Percentiles rank a stretch among this genome's conserved stretches.
These are phyloP conservation scores for Prostheceraeus crozeri DNA, from an alignment of 2,888 invertebrate species.

Conservation along the genomic window DNA sequence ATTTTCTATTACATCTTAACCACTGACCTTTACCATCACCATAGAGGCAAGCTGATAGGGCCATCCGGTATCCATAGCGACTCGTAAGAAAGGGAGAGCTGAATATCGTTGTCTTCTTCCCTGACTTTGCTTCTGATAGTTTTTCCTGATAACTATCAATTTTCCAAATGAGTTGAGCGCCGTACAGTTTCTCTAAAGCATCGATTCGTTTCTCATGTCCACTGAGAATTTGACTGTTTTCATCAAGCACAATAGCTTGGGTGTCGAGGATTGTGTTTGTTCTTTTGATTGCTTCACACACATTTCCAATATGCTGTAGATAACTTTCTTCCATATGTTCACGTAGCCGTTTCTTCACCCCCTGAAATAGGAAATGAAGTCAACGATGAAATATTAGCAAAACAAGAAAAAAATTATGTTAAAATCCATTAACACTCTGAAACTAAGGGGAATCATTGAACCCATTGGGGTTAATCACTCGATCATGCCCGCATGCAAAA, in stretches of 20 bases:
- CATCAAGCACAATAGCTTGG: constrained; percentile 42
- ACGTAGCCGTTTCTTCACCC: constrained; percentile 47
- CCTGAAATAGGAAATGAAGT: too few species aligned
- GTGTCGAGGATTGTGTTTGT: constrained; percentile 45
- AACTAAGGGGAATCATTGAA: too few species aligned
- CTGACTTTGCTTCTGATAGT: constrained; percentile 50
- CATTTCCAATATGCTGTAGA: constrained; percentile 49
- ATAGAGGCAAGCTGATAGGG: constrained; percentile 51
- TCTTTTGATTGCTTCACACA: constrained; percentile 50
- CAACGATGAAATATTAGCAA: too few species aligned
- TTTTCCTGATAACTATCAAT: constrained; percentile 51
- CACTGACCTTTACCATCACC: constrained; percentile 50
- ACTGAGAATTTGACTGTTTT: constrained; percentile 40
- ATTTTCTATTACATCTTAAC: too few species aligned
- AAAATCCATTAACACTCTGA: too few species aligned
- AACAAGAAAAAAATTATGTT: too few species aligned
- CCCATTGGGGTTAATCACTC: too few species aligned
- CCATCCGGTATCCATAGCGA: constrained; percentile 57
- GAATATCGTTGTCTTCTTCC: constrained; percentile 51
- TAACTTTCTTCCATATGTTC: constrained; percentile 53
- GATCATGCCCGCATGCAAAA: too few species aligned
- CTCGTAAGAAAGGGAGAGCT: constrained; percentile 55
- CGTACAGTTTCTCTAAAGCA: constrained; percentile 53
- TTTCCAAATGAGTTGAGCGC: constrained; percentile 55
- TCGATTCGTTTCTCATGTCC: constrained; percentile 44